Evolutionary conservation across 2,113 vertebrate genomes (phyloP), one percentile per base, ranked within the genome.

Genomic region (Sminthopsis crassicaudata): DNA sequence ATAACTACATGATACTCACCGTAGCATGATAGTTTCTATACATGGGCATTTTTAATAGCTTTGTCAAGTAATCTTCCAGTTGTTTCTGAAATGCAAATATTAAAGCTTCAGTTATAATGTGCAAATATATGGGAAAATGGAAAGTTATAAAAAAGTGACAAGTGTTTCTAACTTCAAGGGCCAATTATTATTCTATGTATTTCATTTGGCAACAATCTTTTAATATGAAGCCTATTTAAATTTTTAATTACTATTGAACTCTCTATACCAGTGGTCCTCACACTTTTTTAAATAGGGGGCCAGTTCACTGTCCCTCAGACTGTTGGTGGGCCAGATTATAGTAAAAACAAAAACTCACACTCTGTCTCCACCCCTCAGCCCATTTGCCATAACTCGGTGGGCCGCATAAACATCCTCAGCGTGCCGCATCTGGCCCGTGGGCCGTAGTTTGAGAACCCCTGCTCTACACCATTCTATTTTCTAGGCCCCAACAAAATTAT

Each of bases 41-140:
- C 98, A 99, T 98, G 0, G 98, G 98, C 99, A 99, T 99, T 98
- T 99, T 99, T 8, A 99, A 98, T 96, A 99, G 98, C 50, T 99
- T 99, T 92, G 99, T 99, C 98, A 99, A 97, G 97, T 99, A 99
- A 97, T 99, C 99, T 96, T 99, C 99, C 91, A 99, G 98, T 97
- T 99, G 99, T 98, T 99, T 99, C 99, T 99, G 95, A 95, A 99
- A 99, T 91, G 57, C 88, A 98, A 98, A 98, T 52, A 95, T 93
- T 90, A 95, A 95, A 94, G 91, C 22, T 91, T 96, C 0, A 93
- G 55, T 51, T 11, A 96, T 90, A 24, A 50, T 53, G n/a, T 7
- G 91, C 90, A 94, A 93, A 97, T 91, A 60, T 76, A 60, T 11
- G 57, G 48, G 30, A 51, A 89, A 96, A 94, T 42, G 12, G 46